A percentile compares a stretch with the other conserved stretches of the same genome.
Conservation (phyloP, 2,113 vertebrate species). For the Litocranius walleri region DNA sequence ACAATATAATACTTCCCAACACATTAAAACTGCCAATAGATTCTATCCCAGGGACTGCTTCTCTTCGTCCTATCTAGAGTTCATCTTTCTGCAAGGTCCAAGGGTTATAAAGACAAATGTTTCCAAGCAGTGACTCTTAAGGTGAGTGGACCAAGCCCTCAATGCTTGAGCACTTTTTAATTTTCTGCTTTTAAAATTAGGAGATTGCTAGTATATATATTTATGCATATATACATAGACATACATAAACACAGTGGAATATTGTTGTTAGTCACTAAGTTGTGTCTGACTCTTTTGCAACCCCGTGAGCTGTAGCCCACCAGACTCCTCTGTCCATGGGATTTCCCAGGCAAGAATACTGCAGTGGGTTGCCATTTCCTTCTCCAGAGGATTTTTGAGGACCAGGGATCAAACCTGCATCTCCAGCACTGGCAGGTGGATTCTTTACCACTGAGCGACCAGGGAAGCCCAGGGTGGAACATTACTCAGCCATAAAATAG, state of each 20-base stretch:
- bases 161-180: not conserved
- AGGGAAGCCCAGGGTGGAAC: not conserved
- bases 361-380: not conserved
- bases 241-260: not conserved
- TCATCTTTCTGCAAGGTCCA: not conserved
- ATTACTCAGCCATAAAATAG: not conserved
- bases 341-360: not conserved
- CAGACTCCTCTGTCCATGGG: not conserved
- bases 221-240: not conserved
- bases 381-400: not conserved
- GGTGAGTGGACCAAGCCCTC: not conserved
- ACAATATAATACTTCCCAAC: not conserved
- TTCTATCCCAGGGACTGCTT: not conserved
- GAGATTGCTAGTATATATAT: not conserved
- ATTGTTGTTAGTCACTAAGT: not conserved
- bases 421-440: not conserved
- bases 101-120: not conserved
- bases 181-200: not conserved
- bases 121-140: not conserved
- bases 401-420: not conserved
- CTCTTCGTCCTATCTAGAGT: not conserved
- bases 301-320: not conserved
- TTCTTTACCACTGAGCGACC: not conserved
- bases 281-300: not conserved
- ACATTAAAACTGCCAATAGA: rapidly evolving